These are phyloP conservation scores for Aurelia coerulea DNA, from an alignment of 30 jellyfish, hydroid and myxozoan species.

Conservation along the genomic window DNA sequence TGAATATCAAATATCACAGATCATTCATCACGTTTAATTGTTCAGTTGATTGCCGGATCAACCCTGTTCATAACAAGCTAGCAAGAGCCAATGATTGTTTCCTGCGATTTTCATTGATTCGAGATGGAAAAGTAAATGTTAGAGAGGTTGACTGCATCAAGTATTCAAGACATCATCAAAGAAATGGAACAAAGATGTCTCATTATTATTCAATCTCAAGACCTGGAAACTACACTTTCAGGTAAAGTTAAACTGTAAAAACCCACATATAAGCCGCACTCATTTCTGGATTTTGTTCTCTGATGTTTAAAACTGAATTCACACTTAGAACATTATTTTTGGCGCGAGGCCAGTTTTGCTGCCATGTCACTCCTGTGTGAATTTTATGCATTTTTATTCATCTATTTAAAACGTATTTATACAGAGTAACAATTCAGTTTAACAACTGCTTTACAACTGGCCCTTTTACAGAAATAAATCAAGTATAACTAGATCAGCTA, in stretches of 20 bases:
- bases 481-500: too few species aligned
- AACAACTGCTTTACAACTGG: too few species aligned
- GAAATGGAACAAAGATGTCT: constrained; percentile 83
- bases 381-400: too few species aligned
- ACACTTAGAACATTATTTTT: too few species aligned
- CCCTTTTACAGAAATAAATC: too few species aligned
- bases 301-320: too few species aligned
- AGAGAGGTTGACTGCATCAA: constrained; percentile 79
- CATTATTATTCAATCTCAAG: constrained; percentile 40
- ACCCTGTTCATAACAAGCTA: constrained; percentile 48
- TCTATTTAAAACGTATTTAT: too few species aligned
- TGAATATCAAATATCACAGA: constrained; percentile 54
- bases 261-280: too few species aligned
- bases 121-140: constrained; percentile 22
- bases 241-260: constrained; percentile 28
- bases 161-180: constrained; percentile 38
- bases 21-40: constrained; percentile 71
- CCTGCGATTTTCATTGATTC: constrained; percentile 59
- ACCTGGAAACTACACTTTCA: constrained; percentile 85
- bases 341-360: too few species aligned
- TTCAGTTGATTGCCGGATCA: constrained; percentile 88
- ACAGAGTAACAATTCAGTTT: too few species aligned
- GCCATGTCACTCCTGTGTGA: too few species aligned
- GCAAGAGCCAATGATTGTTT: constrained; percentile 80
- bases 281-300: too few species aligned